Evolutionary conservation across 53 echinoderm and acorn worm species (phyloP).

Genomic region (Echinarachnius parma): DNA sequence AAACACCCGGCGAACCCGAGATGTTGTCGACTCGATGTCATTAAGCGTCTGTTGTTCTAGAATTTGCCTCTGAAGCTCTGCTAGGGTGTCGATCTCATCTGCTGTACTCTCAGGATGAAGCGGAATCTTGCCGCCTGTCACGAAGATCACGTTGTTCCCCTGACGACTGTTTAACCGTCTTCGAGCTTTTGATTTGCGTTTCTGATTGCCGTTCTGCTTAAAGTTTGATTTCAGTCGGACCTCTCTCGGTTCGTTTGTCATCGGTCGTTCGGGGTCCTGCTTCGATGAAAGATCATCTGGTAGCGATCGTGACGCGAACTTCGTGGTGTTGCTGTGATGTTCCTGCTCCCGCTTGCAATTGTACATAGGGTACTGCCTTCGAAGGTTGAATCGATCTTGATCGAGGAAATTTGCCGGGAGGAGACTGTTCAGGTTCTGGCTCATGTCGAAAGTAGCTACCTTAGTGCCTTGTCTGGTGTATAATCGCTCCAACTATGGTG

Average conservation of each 20-base stretch:
- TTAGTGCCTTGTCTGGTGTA: constrained; percentile 58
- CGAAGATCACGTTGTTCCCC: constrained; percentile 9
- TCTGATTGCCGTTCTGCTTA: background rate
- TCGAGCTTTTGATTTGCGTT: constrained; percentile 16
- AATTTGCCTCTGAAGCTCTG: constrained; percentile 25
- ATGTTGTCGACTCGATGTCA: background rate
- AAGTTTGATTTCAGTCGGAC: constrained; percentile 7
- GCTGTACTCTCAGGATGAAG: background rate
- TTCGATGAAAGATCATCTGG: constrained; percentile 2
- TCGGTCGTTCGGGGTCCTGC: constrained; percentile 3
- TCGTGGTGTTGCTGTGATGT: background rate
- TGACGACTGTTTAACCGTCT: constrained; percentile 18
- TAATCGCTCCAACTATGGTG: constrained; percentile 58
- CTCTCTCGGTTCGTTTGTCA: constrained; percentile 30
- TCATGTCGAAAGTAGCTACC: constrained; percentile 56
- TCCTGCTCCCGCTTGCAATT: constrained; percentile 59
- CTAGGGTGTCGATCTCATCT: constrained; percentile 2
- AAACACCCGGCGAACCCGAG: constrained; percentile 4
- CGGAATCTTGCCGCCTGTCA: constrained; percentile 18
- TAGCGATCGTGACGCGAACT: constrained; percentile 2
- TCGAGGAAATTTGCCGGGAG: constrained; percentile 69
- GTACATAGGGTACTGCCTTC: constrained; percentile 81
- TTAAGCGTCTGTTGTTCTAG: constrained; percentile 11
- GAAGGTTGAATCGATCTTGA: constrained; percentile 50
- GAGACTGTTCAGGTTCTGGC: constrained; percentile 31